These are phyloP conservation scores for Drosophila falleni DNA, from an alignment of 2,888 invertebrate genomes.

Conservation along the genomic window DNA sequence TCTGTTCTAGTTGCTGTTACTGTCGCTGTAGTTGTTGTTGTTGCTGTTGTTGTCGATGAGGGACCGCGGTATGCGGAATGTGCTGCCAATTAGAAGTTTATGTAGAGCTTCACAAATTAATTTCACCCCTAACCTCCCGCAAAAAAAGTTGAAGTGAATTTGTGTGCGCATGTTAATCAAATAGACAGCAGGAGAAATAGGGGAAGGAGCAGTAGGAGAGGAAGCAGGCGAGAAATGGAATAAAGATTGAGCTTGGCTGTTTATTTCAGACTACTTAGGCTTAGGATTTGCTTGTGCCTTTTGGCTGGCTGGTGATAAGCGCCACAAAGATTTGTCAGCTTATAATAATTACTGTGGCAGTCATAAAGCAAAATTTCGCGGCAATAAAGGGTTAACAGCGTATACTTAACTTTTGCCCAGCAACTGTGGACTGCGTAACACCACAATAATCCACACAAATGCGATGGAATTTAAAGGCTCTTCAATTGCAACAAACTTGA, in stretches of 20 bases:
- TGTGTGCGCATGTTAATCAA: constrained; percentile 75
- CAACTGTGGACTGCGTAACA: background rate
- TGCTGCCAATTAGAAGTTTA: constrained; percentile 79
- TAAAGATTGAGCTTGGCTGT: constrained; percentile 31
- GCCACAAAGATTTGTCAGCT: constrained; percentile 65
- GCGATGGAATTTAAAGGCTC: constrained; percentile 16
- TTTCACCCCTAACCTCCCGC: constrained; percentile 36
- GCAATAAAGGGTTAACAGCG: constrained; percentile 25
- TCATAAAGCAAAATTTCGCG: constrained; percentile 20
- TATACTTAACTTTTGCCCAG: constrained; percentile 12
- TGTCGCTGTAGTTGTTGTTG: constrained; percentile 20
- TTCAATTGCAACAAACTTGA: constrained; percentile 47
- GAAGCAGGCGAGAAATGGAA: background rate
- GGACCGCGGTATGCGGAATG: constrained; percentile 61
- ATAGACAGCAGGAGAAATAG: constrained; percentile 43
- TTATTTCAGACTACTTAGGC: constrained; percentile 36
- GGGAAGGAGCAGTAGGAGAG: background rate
- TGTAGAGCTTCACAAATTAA: constrained; percentile 68
- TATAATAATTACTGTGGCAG: constrained; percentile 72
- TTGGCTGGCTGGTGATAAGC: constrained; percentile 52
- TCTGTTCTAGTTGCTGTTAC: constrained; percentile 8
- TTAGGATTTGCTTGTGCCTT: constrained; percentile 25
- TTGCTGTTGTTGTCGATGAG: constrained; percentile 27
- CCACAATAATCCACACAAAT: constrained; percentile 23
- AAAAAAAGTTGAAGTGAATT: constrained; percentile 65